Evolutionary conservation across 2,888 invertebrate genomes (phyloP), one percentile per base, ranked within the genome.

Genomic region (Hypsopygia costalis): DNA sequence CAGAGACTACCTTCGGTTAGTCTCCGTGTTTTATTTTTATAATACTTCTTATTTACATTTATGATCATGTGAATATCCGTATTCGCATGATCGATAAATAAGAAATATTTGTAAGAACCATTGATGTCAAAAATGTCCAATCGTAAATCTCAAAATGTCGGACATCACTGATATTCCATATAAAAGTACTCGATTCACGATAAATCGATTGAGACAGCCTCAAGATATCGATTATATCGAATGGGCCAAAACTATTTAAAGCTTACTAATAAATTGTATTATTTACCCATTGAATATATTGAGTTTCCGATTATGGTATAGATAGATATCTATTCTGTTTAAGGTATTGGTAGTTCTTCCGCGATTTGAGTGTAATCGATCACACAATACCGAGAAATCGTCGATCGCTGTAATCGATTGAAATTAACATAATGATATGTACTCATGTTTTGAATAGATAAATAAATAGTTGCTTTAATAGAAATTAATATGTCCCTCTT

Each of bases 371-470:
- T 16, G 16, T 4, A 16, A 16, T 16, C 16, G 16, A 16, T 16
- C 16, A 16, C 16, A 3, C 16, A 4, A 16, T 16, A 16, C 16
- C 16, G 16, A 16, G 16, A 16, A 16, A 49, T 45, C 46, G 47
- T 47, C 46, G 46, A 49, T 54, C 46, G 36, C 44, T 43, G 16
- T 16, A 16, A 16, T 16, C 16, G 16, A 16, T 16, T 16, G 16
- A 4, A 16, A 3, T 16, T 16, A 43, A 50, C 48, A 16, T 4
- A 16, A 16, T 16, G 16, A 16, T 16, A 16, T 16, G 16, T 4
- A 16, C 16, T 4, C 16, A 16, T 16, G 16, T 16, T 16, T 16
- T 16, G 16, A 16, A 16, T 16, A 16, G 3, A 16, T 16, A 16
- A n/a, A 3, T 16, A 16, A 4, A 16, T 16, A 16, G 16, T 46